A percentile compares a stretch with the other conserved stretches of the same genome.
These are phyloP conservation scores for Stichopus horrens DNA, from an alignment of 53 echinoderm and acorn worm genomes.

Conservation along the genomic window DNA sequence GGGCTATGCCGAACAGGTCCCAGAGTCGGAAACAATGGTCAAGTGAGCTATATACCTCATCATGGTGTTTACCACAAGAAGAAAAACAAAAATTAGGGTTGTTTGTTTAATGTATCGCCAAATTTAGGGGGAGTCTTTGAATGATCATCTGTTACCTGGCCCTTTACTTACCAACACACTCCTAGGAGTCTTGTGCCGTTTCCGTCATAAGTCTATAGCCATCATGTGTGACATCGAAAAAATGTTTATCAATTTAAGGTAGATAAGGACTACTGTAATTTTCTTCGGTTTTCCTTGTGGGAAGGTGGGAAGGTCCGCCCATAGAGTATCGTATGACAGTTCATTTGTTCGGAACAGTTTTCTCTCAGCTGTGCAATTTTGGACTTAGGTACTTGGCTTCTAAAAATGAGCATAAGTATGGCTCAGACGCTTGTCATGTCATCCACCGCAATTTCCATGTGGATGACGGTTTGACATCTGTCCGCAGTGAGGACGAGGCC, in stretches of 20 bases:
- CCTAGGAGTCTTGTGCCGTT: slow-evolving; percentile 8
- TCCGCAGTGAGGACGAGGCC: slow-evolving; percentile 51
- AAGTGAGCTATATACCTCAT: slow-evolving; percentile 51
- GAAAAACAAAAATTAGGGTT: slow-evolving; percentile 40
- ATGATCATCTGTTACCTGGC: neutral
- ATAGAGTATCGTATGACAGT: slow-evolving; percentile 67
- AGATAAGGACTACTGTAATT: slow-evolving; percentile 46
- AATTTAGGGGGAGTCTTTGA: neutral
- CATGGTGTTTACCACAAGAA: slow-evolving; percentile 38
- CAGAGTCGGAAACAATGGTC: slow-evolving; percentile 33
- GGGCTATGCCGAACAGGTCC: slow-evolving; percentile 39
- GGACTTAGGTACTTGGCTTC: slow-evolving; percentile 32
- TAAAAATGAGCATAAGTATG: neutral
- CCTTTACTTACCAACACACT: neutral
- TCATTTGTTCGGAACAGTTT: slow-evolving; percentile 67
- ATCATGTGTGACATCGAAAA: slow-evolving; percentile 64
- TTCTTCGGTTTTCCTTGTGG: slow-evolving; percentile 71
- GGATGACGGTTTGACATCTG: slow-evolving; percentile 60
- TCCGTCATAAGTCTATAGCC: slow-evolving; percentile 52
- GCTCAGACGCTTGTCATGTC: slow-evolving; percentile 11
- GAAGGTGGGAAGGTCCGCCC: slow-evolving; percentile 48
- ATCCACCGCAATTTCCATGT: slow-evolving; percentile 64
- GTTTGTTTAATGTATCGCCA: slow-evolving; percentile 24
- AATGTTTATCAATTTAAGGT: slow-evolving; percentile 73
- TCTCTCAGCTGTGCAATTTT: slow-evolving; percentile 56